Evolutionary conservation across 2,888 invertebrate species (phyloP).

Genomic region (Melitaea athalia): DNA sequence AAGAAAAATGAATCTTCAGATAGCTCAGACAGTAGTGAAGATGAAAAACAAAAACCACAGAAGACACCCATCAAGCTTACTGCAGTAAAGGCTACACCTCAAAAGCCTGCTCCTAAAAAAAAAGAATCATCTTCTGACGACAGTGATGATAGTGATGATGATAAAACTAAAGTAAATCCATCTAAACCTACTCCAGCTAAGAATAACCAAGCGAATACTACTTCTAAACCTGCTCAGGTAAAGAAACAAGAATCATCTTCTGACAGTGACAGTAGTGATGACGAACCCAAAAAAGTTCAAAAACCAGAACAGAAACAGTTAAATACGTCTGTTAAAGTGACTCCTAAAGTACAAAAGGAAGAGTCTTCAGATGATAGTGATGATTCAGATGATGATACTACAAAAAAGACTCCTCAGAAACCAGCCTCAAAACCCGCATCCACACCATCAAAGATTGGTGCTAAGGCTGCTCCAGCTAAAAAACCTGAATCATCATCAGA

Average conservation of each 20-base stretch:
- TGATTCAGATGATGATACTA: conserved; percentile 46
- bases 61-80: conserved; percentile 32
- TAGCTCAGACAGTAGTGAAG: conserved; percentile 59
- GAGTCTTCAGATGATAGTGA: conserved; percentile 47
- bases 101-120: conserved; percentile 52
- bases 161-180: conserved; percentile 39
- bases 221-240: conserved; percentile 24
- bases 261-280: conserved; percentile 46
- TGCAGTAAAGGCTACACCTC: conserved; percentile 39
- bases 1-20: conserved; percentile 59
- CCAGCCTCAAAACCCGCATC: conserved; percentile 38
- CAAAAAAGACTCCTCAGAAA: conserved; percentile 39
- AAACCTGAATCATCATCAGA: conserved; percentile 49
- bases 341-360: conserved; percentile 7
- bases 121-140: conserved; percentile 57
- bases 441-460: conserved; percentile 41
- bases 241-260: conserved; percentile 44
- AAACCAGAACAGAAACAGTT: conserved; percentile 38
- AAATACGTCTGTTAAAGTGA: conserved; percentile 43
- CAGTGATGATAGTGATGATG: conserved; percentile 50
- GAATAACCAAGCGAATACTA: too few relatives aligned
- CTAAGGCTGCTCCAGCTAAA: conserved; percentile 54
- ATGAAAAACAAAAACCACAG: conserved; percentile 56
- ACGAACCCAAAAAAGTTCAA: conserved; percentile 44
- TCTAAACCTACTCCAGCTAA: conserved; percentile 30